A percentile compares a stretch with the other conserved stretches of the same genome.
Conservation (phyloP, 2,113 vertebrate species). For the Orthonyx spaldingii region DNA sequence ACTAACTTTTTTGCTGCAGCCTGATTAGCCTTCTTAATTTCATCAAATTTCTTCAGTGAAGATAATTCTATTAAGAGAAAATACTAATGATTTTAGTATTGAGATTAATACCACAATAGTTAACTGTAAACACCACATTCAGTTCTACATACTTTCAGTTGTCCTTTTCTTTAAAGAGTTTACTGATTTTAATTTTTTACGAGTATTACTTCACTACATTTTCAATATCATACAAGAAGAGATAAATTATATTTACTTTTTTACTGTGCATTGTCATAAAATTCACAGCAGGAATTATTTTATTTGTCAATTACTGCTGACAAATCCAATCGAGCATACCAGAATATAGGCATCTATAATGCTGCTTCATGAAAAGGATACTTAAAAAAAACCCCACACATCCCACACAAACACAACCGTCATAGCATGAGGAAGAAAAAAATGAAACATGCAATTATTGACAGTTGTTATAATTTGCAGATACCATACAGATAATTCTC, state of each 20-base stretch:
- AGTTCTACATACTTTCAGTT: neutral
- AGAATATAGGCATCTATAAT: neutral
- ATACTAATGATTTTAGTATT: neutral
- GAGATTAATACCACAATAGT: neutral
- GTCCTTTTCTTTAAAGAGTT: neutral
- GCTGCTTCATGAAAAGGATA: neutral
- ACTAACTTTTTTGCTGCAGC: conserved; percentile 83
- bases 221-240: neutral
- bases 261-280: neutral
- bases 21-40: conserved; percentile 89
- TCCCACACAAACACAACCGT: neutral
- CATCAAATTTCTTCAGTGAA: conserved; percentile 86
- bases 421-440: neutral
- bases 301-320: neutral
- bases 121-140: neutral
- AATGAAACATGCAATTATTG: fast-evolving
- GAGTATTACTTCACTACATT: neutral
- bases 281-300: neutral
- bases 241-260: neutral
- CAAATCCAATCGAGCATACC: neutral
- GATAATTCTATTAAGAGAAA: conserved; percentile 66
- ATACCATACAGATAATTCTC: neutral
- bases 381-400: fast-evolving
- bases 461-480: neutral
- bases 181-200: neutral